Evolutionary conservation across 2,797 vertebrate genomes (phyloP), one percentile per base, ranked within the genome.

Genomic region (Protosalanx chinensis): DNA sequence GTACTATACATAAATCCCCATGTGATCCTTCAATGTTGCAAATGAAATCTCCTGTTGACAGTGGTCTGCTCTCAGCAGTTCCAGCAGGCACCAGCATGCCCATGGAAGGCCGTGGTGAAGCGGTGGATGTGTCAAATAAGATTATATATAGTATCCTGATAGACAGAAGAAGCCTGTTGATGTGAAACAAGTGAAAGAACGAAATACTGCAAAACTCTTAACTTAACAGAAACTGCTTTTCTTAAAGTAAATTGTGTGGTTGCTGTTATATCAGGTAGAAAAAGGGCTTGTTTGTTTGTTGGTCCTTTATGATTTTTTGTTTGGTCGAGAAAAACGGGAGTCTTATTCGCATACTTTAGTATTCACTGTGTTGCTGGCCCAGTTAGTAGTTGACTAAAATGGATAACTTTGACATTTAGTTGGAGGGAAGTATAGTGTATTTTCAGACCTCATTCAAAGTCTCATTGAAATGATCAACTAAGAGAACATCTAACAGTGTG

Each of bases 391-490:
- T n/a, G 10, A 63, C 29, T 37, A 67, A 56, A 83, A 67, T 75
- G 37, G 74, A 61, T 53, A 72, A 30, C 58, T 33, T 60, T 72
- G 71, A 68, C 71, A 70, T 80, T 77, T 80, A 20, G 53, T 74
- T 77, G 60, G 69, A 72, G 73, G 20, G 20, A 67, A 64, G 33
- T 68, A 35, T 32, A 71, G 46, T 73, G 49, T 70, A 64, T 73
- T 70, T 74, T 67, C 71, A 68, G 59, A 56, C 65, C 73, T 76
- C 46, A 61, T 16, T 68, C 49, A 51, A 56, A 68, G 60, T 64
- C 66, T 73, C 59, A 57, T 68, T 63, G 60, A 37, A 64, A 58
- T 41, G 66, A 63, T 59, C 62, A 68, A 68, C 20, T 32, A 41
- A 62, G 37, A 27, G 58, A 30, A 61, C 65, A 53, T 74, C 4